These are phyloP conservation scores for Saguinus imperator DNA, from an alignment of 2,113 vertebrate species.

Conservation along the genomic window DNA sequence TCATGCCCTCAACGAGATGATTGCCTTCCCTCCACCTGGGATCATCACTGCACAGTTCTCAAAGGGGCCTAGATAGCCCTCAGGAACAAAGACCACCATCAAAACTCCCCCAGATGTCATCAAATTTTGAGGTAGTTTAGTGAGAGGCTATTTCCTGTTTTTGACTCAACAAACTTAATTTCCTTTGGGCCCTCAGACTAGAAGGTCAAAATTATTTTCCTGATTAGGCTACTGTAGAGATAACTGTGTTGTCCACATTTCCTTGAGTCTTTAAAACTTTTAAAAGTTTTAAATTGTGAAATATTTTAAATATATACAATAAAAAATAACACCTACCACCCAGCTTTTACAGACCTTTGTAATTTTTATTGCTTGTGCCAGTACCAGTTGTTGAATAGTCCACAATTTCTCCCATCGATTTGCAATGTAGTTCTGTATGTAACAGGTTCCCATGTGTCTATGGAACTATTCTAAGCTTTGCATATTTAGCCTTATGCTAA, in stretches of 20 bases:
- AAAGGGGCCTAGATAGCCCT: neutral
- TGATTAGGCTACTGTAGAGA: neutral
- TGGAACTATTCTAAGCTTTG: neutral
- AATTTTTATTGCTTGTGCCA: neutral
- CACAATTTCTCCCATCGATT: neutral
- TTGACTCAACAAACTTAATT: neutral
- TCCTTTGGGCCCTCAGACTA: neutral
- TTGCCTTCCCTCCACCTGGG: neutral
- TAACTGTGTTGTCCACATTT: neutral
- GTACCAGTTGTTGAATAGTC: neutral
- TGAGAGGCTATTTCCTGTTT: neutral
- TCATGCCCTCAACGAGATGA: rapidly evolving
- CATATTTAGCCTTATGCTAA: neutral
- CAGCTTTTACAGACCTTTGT: slow-evolving; percentile 10
- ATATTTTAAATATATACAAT: slow-evolving; percentile 31
- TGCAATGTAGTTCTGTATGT: neutral
- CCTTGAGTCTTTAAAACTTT: neutral
- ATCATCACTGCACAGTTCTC: neutral
- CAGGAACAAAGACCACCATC: neutral
- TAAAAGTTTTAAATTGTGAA: neutral
- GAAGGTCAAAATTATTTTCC: neutral
- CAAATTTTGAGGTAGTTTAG: neutral
- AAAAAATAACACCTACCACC: neutral
- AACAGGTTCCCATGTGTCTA: neutral
- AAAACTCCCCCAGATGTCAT: neutral